Conservation (phyloP, 2,797 vertebrate species). For the Takifugu rubripes region DNA sequence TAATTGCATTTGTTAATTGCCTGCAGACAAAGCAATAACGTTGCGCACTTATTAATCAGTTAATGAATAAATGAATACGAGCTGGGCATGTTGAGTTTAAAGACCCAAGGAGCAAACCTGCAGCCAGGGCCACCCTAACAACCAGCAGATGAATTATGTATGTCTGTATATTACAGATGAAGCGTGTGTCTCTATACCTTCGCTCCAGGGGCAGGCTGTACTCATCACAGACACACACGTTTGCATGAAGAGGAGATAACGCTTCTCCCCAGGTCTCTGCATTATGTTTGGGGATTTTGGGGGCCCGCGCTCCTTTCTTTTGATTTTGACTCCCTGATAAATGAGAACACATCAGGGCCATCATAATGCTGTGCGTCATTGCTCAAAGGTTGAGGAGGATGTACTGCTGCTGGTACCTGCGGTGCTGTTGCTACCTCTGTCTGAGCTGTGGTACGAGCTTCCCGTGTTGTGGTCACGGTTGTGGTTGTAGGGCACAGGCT, state of each 20-base stretch:
- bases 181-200: constrained; percentile 64
- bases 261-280: constrained; percentile 88
- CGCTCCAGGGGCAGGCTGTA: constrained; percentile 84
- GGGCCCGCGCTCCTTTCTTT: constrained; percentile 83
- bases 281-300: constrained; percentile 84
- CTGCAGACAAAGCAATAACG: too few relatives aligned
- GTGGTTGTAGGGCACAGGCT: constrained; percentile 86
- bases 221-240: constrained; percentile 84
- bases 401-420: constrained; percentile 73
- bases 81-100: too few relatives aligned
- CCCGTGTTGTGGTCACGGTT: constrained; percentile 85
- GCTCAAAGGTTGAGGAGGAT: constrained; percentile 18
- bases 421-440: constrained; percentile 87
- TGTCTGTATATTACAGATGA: not conserved
- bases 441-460: constrained; percentile 90
- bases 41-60: too few relatives aligned
- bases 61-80: too few relatives aligned
- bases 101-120: too few relatives aligned
- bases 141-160: not conserved
- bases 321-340: constrained; percentile 89
- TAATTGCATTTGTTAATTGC: too few relatives aligned
- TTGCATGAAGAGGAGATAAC: constrained; percentile 80
- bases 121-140: too few relatives aligned
- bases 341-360: constrained; percentile 11
- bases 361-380: constrained; percentile 19